phyloP scores from a whole-genome alignment of 2,113 vertebrate species.

The Malaclemys terrapin region DNA sequence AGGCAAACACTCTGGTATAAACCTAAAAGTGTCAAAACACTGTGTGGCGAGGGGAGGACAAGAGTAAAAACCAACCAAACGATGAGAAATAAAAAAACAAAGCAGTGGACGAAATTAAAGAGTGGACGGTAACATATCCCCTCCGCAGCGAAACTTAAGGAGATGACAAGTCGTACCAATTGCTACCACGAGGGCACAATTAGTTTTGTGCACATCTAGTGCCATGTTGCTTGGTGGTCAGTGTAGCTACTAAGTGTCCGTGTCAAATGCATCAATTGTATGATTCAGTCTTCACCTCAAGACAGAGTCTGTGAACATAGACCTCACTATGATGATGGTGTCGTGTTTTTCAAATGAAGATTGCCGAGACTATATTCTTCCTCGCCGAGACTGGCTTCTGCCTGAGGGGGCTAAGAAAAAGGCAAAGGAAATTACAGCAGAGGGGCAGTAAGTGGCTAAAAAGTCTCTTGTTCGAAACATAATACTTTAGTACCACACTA shows the following conservation, averaged over 20 bases:
- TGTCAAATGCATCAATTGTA: neutral
- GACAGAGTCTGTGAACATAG: neutral
- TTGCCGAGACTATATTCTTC: neutral
- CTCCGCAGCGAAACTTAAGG: neutral
- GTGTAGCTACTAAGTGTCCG: neutral
- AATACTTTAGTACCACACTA: accelerated
- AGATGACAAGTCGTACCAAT: neutral
- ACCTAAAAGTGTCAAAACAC: neutral
- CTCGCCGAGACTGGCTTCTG: neutral
- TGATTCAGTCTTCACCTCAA: neutral
- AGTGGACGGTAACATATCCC: neutral
- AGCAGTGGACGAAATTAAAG: neutral
- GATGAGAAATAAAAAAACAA: accelerated
- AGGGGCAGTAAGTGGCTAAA: neutral
- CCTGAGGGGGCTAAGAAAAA: neutral
- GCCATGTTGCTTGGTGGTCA: neutral
- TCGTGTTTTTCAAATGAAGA: neutral
- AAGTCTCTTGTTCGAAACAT: accelerated
- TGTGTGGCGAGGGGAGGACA: neutral
- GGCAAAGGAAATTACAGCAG: neutral
- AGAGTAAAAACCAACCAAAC: too few species aligned
- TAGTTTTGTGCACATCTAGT: neutral
- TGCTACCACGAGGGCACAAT: neutral
- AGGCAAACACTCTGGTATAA: neutral
- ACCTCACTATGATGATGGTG: accelerated